Evolutionary conservation across 2,888 invertebrate species (phyloP).

Genomic region (Apoda limacodes): DNA sequence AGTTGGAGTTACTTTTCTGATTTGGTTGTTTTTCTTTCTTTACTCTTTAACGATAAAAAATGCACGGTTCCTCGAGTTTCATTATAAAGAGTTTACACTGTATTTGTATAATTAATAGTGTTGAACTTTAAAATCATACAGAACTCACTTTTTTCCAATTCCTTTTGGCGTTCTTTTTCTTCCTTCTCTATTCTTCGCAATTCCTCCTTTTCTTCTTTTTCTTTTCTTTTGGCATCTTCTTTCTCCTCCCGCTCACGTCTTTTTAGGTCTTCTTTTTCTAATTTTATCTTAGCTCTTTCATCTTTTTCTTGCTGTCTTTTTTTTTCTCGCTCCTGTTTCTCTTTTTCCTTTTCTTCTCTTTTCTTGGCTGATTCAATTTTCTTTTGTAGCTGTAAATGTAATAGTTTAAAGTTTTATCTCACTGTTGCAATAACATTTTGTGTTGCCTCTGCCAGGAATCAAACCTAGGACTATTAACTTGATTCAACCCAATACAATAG

Average conservation of each 20-base stretch:
- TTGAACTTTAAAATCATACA: too few relatives aligned
- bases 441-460: too few relatives aligned
- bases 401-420: too few relatives aligned
- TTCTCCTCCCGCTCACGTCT: constrained; percentile 53
- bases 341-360: constrained; percentile 64
- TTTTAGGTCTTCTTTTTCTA: constrained; percentile 52
- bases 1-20: too few relatives aligned
- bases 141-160: constrained; percentile 66
- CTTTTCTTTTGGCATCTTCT: constrained; percentile 52
- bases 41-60: too few relatives aligned
- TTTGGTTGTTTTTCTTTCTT: too few relatives aligned
- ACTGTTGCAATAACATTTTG: too few relatives aligned
- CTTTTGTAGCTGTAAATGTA: constrained; percentile 56
- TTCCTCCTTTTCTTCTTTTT: constrained; percentile 66
- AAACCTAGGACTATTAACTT: too few relatives aligned
- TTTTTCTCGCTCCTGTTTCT: constrained; percentile 54
- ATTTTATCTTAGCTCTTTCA: constrained; percentile 51
- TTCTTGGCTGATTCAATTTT: constrained; percentile 69
- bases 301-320: constrained; percentile 59
- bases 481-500: too few relatives aligned
- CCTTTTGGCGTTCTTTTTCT: constrained; percentile 62
- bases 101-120: too few relatives aligned
- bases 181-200: constrained; percentile 60
- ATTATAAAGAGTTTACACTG: too few relatives aligned
- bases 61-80: too few relatives aligned